These are phyloP conservation scores for Ceriagrion tenellum DNA, from an alignment of 2,888 invertebrate species.

Conservation along the genomic window DNA sequence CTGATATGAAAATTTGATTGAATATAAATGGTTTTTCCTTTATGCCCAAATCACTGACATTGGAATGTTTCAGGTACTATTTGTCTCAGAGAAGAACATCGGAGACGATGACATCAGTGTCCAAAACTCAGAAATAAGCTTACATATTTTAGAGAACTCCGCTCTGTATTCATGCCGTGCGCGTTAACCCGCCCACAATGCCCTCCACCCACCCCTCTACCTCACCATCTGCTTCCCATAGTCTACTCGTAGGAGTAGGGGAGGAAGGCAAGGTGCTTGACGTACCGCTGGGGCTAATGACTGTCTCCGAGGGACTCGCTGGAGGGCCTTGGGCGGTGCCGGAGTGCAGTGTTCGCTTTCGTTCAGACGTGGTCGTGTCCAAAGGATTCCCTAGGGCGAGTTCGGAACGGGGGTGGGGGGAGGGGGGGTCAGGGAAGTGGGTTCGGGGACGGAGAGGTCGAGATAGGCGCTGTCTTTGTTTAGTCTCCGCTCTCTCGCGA, in stretches of 20 bases:
- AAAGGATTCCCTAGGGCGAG: not conserved
- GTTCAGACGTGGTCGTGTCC: not conserved
- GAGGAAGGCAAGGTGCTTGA: constrained; percentile 17
- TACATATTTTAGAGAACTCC: no score
- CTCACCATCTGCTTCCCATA: not conserved
- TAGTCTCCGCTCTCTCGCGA: constrained; percentile 30
- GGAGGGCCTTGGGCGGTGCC: not conserved
- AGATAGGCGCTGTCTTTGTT: constrained; percentile 40
- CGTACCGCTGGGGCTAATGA: not conserved
- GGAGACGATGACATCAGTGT: no score
- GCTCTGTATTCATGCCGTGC: not conserved
- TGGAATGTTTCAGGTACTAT: no score
- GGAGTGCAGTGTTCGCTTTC: not conserved
- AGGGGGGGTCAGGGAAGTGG: no score
- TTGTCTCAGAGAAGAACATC: no score
- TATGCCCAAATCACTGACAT: no score
- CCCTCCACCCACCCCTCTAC: not conserved
- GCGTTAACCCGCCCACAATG: not conserved
- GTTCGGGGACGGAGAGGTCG: no score
- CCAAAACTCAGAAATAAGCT: not conserved
- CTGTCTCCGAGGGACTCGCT: not conserved
- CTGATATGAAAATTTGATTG: no score
- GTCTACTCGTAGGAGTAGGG: not conserved
- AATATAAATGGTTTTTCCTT: no score
- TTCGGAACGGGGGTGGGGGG: not conserved